Conservation (phyloP, 2,113 vertebrate species). For the Brachyhypopomus gauderio region DNA sequence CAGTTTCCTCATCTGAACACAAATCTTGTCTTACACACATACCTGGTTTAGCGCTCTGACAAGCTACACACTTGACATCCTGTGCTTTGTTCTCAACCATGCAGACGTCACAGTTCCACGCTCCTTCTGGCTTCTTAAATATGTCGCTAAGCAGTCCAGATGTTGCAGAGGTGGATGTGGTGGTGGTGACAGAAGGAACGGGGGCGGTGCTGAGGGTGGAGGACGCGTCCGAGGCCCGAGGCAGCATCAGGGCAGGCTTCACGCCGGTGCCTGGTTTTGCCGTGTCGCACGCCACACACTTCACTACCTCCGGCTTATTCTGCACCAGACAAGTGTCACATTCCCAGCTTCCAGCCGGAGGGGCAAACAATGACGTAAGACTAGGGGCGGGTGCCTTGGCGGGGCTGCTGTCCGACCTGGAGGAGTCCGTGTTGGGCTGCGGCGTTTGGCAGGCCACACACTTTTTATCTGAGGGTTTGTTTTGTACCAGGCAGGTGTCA, state of each 20-base stretch:
- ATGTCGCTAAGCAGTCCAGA: constrained; percentile 78
- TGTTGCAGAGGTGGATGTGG: constrained; percentile 37
- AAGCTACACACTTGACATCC: constrained; percentile 86
- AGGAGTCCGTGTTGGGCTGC: constrained; percentile 68
- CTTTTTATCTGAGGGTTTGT: constrained; percentile 79
- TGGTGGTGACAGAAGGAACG: constrained; percentile 65
- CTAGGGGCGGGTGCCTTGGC: constrained; percentile 55
- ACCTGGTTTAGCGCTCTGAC: constrained; percentile 86
- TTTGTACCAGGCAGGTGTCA: constrained; percentile 77
- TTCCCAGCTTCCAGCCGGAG: constrained; percentile 84
- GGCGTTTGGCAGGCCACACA: constrained; percentile 80
- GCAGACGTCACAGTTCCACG: constrained; percentile 90
- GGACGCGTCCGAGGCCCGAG: constrained; percentile 43
- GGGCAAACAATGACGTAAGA: constrained; percentile 78
- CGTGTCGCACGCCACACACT: constrained; percentile 93
- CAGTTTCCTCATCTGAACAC: not conserved
- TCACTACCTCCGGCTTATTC: constrained; percentile 89
- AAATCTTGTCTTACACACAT: not conserved
- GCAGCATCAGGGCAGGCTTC: constrained; percentile 80
- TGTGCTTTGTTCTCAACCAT: constrained; percentile 86
- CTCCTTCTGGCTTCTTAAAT: constrained; percentile 87
- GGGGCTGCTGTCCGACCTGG: constrained; percentile 64
- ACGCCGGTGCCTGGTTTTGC: constrained; percentile 93
- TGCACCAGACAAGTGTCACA: constrained; percentile 95
- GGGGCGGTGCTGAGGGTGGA: constrained; percentile 37